Percentiles rank a stretch among this genome's conserved stretches.
Evolutionary conservation across 1,140 invertebrate genomes (phyloP).

Genomic region (Spodoptera frugiperda): DNA sequence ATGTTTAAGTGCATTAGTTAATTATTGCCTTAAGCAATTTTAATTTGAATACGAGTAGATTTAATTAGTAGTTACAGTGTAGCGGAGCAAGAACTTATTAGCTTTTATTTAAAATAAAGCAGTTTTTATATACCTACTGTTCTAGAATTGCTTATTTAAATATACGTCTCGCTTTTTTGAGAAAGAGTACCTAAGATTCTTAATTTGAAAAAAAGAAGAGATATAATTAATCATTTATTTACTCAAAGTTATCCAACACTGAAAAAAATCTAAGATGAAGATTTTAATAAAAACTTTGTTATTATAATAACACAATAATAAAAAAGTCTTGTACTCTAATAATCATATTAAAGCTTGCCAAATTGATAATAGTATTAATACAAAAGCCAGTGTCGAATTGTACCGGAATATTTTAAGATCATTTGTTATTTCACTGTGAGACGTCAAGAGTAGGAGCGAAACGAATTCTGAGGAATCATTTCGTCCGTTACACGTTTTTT

Average conservation of each 20-base stretch:
- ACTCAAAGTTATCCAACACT: too few relatives aligned
- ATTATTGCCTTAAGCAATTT: neutral
- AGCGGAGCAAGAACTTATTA: too few relatives aligned
- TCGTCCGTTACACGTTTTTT: conserved; percentile 38
- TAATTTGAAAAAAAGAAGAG: too few relatives aligned
- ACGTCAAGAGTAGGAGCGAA: conserved; percentile 65
- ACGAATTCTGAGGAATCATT: conserved; percentile 71
- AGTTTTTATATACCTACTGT: too few relatives aligned
- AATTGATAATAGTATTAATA: conserved; percentile 83
- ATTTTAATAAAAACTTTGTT: neutral
- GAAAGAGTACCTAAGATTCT: too few relatives aligned
- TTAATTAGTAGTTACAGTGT: neutral
- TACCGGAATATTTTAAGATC: conserved; percentile 72
- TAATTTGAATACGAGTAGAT: neutral
- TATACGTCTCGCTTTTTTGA: too few relatives aligned
- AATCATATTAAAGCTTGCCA: conserved; percentile 78
- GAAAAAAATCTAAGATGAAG: conserved; percentile 5
- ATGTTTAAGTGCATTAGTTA: neutral
- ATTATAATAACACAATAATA: conserved; percentile 1
- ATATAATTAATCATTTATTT: too few relatives aligned
- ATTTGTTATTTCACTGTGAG: conserved; percentile 68
- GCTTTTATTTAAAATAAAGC: too few relatives aligned
- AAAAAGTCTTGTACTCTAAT: conserved; percentile 57
- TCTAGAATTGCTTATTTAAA: too few relatives aligned
- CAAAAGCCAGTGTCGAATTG: conserved; percentile 65